These are phyloP conservation scores for Zaprionus davidi DNA, from an alignment of 1,140 invertebrate genomes.

Conservation along the genomic window DNA sequence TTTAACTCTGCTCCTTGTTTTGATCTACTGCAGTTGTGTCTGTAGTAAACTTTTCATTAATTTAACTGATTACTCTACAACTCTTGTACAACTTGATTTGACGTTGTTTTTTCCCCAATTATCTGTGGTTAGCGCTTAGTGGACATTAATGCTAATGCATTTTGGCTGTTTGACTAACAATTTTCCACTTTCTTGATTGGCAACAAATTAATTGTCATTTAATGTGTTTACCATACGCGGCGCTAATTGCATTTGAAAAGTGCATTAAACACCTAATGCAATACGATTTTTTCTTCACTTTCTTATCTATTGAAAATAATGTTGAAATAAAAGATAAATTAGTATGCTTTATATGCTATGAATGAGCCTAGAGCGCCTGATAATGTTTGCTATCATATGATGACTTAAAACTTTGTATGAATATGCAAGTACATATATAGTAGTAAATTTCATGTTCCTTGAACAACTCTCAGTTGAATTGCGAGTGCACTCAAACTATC, in stretches of 20 bases:
- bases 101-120: slow-evolving; percentile 7
- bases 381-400: neutral
- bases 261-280: slow-evolving; percentile 60
- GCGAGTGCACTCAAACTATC: neutral
- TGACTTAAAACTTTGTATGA: too few relatives aligned
- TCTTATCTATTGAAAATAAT: slow-evolving; percentile 24
- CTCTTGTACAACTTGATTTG: neutral
- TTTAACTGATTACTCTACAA: neutral
- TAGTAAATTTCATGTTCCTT: neutral
- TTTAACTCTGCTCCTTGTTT: too few relatives aligned
- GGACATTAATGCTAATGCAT: slow-evolving; percentile 68
- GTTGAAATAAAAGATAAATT: neutral
- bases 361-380: neutral
- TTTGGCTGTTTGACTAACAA: slow-evolving; percentile 64
- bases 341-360: neutral
- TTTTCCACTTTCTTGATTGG: slow-evolving; percentile 61
- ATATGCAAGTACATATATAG: neutral
- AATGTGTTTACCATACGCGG: slow-evolving; percentile 57
- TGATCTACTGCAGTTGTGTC: too few relatives aligned
- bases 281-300: slow-evolving; percentile 24
- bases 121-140: slow-evolving; percentile 13
- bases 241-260: slow-evolving; percentile 72
- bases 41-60: neutral
- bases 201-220: slow-evolving; percentile 76
- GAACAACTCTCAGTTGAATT: neutral